Conservation (phyloP, 2,797 vertebrate genomes). For the Cynodonichthys magdalenae region DNA sequence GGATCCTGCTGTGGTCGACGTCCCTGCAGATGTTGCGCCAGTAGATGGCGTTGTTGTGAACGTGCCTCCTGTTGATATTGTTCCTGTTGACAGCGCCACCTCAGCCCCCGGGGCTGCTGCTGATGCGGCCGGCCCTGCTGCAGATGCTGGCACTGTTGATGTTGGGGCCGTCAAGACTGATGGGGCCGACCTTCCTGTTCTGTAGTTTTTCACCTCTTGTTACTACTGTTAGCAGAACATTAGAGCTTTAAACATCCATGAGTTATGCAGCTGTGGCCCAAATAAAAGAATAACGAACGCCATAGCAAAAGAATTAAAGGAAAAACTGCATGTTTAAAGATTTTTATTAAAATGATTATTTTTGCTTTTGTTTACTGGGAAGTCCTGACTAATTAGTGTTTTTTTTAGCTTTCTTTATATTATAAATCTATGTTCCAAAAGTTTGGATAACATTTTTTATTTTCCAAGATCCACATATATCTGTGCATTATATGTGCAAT, state of each 20-base stretch:
- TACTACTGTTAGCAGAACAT: conserved; percentile 4
- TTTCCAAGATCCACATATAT: too few relatives aligned
- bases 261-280: conserved; percentile 5
- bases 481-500: too few relatives aligned
- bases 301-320: background rate
- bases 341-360: too few relatives aligned
- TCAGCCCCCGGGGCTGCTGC: conserved; percentile 24
- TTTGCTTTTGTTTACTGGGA: conserved; percentile 24
- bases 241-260: conserved; percentile 5
- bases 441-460: background rate
- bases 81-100: conserved; percentile 23
- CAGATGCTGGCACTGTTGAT: conserved; percentile 6
- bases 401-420: background rate
- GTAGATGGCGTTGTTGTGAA: conserved; percentile 32
- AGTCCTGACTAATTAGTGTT: background rate
- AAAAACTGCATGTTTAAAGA: conserved; percentile 28
- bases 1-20: conserved; percentile 38
- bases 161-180: conserved; percentile 28
- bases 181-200: conserved; percentile 29
- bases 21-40: conserved; percentile 40
- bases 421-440: background rate
- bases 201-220: conserved; percentile 25
- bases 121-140: conserved; percentile 18
- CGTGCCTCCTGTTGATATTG: conserved; percentile 41
- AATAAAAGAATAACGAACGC: conserved; percentile 1